Evolutionary conservation across 2,113 vertebrate genomes (phyloP).

Genomic region (Heloderma charlesbogerti): DNA sequence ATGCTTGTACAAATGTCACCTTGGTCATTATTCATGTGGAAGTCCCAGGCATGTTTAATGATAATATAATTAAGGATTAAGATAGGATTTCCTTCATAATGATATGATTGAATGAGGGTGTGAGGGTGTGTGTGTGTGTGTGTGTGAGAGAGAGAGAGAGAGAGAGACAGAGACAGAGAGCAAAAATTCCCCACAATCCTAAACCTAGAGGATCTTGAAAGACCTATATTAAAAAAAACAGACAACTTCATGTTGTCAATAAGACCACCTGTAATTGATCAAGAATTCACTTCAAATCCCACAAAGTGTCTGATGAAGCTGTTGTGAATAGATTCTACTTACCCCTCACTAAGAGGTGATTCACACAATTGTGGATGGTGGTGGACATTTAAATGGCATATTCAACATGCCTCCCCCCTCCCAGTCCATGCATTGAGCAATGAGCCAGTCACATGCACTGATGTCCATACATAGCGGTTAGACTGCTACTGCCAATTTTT

Average conservation of each 20-base stretch:
- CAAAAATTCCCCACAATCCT: background rate
- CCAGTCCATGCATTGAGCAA: too few species aligned
- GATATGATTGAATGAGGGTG: background rate
- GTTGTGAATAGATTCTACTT: background rate
- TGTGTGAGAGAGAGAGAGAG: too few species aligned
- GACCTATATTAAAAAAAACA: background rate
- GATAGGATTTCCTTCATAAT: slow-evolving; percentile 36
- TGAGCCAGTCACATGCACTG: background rate
- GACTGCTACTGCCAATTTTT: background rate
- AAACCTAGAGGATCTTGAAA: background rate
- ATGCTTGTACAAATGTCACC: slow-evolving; percentile 50
- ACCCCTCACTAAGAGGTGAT: background rate
- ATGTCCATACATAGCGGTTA: background rate
- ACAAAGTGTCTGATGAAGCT: background rate
- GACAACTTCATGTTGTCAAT: background rate
- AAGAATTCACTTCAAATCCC: background rate
- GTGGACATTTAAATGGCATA: background rate
- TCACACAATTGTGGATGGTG: background rate
- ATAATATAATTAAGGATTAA: slow-evolving; percentile 12
- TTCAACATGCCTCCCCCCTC: too few species aligned
- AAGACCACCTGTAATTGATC: background rate
- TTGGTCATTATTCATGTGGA: slow-evolving; percentile 56
- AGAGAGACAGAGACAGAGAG: background rate
- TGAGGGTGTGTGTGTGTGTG: background rate
- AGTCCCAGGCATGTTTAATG: slow-evolving; percentile 55